Evolutionary conservation across 1,140 invertebrate genomes (phyloP).

Genomic region (Agraylea sexmaculata): DNA sequence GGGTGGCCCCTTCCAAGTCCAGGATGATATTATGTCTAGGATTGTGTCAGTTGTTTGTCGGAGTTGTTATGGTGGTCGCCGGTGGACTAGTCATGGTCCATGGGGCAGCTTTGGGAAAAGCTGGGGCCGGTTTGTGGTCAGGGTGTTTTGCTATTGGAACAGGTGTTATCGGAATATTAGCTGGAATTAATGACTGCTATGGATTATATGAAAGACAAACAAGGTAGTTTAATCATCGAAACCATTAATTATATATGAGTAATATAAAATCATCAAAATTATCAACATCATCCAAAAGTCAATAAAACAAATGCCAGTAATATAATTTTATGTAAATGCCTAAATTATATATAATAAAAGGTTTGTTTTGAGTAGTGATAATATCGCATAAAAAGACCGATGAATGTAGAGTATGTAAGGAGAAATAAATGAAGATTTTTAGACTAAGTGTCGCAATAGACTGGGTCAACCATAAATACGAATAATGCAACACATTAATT

Average conservation of each 20-base stretch:
- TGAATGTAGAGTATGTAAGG: too few relatives aligned
- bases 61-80: conserved; percentile 43
- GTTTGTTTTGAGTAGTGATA: too few relatives aligned
- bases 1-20: conserved; percentile 19
- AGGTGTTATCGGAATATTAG: conserved; percentile 43
- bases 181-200: conserved; percentile 46
- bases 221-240: conserved; percentile 22
- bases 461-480: too few relatives aligned
- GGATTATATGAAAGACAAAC: conserved; percentile 30
- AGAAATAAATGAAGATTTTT: too few relatives aligned
- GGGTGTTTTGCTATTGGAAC: conserved; percentile 44
- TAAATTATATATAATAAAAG: too few relatives aligned
- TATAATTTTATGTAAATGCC: too few relatives aligned
- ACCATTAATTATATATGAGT: conserved; percentile 2
- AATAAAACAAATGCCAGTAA: too few relatives aligned
- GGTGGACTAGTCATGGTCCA: conserved; percentile 45
- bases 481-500: too few relatives aligned
- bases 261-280: conserved; percentile 5
- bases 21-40: conserved; percentile 40
- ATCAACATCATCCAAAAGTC: too few relatives aligned
- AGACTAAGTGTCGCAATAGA: too few relatives aligned
- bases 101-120: conserved; percentile 42
- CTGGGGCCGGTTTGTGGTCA: conserved; percentile 48
- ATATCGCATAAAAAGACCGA: too few relatives aligned
- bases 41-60: conserved; percentile 41